These are phyloP conservation scores for Lepeophtheirus salmonis DNA, from an alignment of 1,140 invertebrate genomes.

Conservation along the genomic window DNA sequence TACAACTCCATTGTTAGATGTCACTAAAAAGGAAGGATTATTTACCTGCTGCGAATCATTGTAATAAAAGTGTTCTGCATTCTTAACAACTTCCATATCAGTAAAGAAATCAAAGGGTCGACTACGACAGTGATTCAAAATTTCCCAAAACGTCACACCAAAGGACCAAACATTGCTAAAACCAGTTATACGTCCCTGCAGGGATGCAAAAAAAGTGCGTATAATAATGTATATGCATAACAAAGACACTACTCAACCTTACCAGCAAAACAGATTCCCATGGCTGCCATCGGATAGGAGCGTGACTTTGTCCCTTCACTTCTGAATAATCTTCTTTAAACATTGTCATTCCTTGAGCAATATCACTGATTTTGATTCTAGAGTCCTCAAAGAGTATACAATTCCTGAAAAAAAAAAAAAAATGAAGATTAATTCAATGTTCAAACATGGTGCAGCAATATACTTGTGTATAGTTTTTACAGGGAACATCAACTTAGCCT, in stretches of 20 bases:
- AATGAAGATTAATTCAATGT: too few relatives aligned
- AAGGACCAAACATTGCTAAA: constrained; percentile 59
- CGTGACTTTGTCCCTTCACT: constrained; percentile 35
- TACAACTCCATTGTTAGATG: too few relatives aligned
- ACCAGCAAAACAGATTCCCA: constrained; percentile 66
- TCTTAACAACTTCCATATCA: constrained; percentile 9
- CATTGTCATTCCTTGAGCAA: constrained; percentile 28
- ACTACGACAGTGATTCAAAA: constrained; percentile 48
- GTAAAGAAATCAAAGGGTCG: constrained; percentile 30
- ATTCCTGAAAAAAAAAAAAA: constrained; percentile 23
- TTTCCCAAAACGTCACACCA: constrained; percentile 55
- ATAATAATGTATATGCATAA: neutral
- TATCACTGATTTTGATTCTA: constrained; percentile 28
- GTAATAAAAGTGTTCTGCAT: constrained; percentile 13
- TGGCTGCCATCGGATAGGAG: constrained; percentile 56
- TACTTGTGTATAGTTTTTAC: too few relatives aligned
- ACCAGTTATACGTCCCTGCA: constrained; percentile 46
- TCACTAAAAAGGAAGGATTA: too few relatives aligned
- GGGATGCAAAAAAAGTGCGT: constrained; percentile 23
- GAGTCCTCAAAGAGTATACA: constrained; percentile 27
- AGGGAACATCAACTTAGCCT: too few relatives aligned
- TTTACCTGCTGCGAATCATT: constrained; percentile 9
- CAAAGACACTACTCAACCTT: constrained; percentile 25
- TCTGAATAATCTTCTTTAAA: constrained; percentile 31
- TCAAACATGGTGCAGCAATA: too few relatives aligned